Evolutionary conservation across 2,888 invertebrate genomes (phyloP).

Genomic region (Synergus japonicus): DNA sequence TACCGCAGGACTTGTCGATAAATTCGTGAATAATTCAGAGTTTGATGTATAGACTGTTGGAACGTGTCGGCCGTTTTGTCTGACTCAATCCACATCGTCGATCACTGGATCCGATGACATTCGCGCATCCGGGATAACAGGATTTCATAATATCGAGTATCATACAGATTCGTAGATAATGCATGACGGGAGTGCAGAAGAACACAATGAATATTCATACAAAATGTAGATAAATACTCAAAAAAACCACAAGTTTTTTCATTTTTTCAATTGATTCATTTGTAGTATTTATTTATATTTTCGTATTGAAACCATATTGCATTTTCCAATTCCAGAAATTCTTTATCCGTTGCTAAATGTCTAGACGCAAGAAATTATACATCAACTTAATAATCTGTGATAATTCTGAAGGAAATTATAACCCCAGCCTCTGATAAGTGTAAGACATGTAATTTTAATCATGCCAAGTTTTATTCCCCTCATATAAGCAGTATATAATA

Average conservation of each 20-base stretch:
- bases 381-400: slow-evolving; percentile 10
- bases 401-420: slow-evolving; percentile 35
- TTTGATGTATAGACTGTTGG: slow-evolving; percentile 33
- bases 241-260: neutral
- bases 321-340: neutral
- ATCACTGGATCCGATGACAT: slow-evolving; percentile 32
- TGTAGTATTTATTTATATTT: neutral
- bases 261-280: neutral
- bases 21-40: slow-evolving; percentile 37
- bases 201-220: slow-evolving; percentile 48
- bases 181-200: neutral
- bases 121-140: slow-evolving; percentile 24
- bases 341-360: neutral
- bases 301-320: neutral
- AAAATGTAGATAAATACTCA: slow-evolving; percentile 46
- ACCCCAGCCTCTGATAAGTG: slow-evolving; percentile 8
- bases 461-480: slow-evolving; percentile 21
- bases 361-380: neutral
- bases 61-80: slow-evolving; percentile 16
- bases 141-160: slow-evolving; percentile 19
- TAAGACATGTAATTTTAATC: slow-evolving; percentile 31
- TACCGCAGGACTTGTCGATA: neutral
- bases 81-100: slow-evolving; percentile 26
- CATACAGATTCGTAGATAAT: slow-evolving; percentile 5
- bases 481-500: slow-evolving; percentile 16